Evolutionary conservation across 2,888 invertebrate species (phyloP).

Genomic region (Tenthredo scrophulariae): DNA sequence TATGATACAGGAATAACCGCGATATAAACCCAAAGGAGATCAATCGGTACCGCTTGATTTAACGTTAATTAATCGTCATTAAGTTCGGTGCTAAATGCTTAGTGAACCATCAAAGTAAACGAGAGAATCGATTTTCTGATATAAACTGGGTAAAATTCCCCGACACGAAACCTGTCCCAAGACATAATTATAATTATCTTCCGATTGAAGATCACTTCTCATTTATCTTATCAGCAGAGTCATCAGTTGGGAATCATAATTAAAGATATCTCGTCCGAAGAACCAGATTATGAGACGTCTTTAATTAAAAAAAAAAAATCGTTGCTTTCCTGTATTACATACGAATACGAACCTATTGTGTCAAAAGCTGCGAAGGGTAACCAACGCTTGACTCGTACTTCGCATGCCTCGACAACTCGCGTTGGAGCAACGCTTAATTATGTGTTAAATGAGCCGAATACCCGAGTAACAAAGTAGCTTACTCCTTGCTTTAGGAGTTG

Average conservation of each 20-base stretch:
- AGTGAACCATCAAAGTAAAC: conserved; percentile 33
- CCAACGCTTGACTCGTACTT: conserved; percentile 56
- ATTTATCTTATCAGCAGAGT: conserved; percentile 16
- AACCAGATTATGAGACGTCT: neutral
- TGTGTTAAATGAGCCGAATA: conserved; percentile 66
- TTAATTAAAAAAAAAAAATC: too few relatives aligned
- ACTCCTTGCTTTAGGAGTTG: conserved; percentile 53
- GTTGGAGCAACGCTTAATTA: conserved; percentile 65
- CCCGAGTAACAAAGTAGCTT: conserved; percentile 56
- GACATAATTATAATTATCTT: conserved; percentile 36
- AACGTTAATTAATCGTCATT: conserved; percentile 26
- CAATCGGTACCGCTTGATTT: conserved; percentile 31
- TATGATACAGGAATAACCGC: neutral
- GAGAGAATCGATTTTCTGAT: conserved; percentile 35
- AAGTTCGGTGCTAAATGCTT: conserved; percentile 19
- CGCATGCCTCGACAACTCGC: conserved; percentile 62
- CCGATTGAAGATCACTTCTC: conserved; percentile 18
- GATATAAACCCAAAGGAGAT: conserved; percentile 2
- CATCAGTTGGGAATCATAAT: conserved; percentile 11
- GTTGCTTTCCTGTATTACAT: neutral
- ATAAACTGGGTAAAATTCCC: conserved; percentile 33
- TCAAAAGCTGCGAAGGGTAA: conserved; percentile 61
- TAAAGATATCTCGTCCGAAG: neutral
- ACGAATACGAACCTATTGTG: conserved; percentile 61
- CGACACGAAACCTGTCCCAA: conserved; percentile 19